Evolutionary conservation across 2,797 vertebrate genomes (phyloP).

Genomic region (Pseudocheirus occidentalis): DNA sequence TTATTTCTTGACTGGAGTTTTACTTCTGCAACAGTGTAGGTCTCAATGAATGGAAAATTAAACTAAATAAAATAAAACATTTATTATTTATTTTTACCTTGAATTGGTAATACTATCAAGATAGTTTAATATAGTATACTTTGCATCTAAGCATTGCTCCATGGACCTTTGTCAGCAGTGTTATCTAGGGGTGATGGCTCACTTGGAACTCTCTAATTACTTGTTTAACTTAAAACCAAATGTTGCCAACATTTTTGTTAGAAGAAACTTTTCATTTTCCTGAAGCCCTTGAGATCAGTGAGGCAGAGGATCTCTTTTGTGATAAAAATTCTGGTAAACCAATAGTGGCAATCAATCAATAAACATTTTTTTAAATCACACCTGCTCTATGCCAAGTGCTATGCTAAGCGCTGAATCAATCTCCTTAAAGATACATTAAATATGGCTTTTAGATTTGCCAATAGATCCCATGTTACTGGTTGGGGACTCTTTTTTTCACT

Average conservation of each 20-base stretch:
- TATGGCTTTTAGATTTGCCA: background rate
- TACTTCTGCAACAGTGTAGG: slow-evolving; percentile 89
- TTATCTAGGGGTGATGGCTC: background rate
- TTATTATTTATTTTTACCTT: background rate
- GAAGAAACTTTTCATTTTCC: background rate
- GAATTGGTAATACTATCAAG: slow-evolving; percentile 8
- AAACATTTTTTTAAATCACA: background rate
- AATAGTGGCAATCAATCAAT: background rate
- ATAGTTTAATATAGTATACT: background rate
- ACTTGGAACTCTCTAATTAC: background rate
- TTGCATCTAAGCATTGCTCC: background rate
- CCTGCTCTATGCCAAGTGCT: background rate
- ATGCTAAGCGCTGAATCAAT: background rate
- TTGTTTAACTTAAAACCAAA: background rate
- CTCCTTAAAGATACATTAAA: background rate
- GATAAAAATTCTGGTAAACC: background rate
- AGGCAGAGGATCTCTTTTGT: background rate
- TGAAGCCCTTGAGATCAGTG: background rate
- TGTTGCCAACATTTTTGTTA: background rate
- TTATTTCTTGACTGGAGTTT: slow-evolving; percentile 84
- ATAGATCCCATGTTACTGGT: background rate
- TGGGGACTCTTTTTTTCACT: too few species aligned
- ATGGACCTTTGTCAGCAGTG: background rate
- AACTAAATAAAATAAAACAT: slow-evolving; percentile 87
- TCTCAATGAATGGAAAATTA: slow-evolving; percentile 94